Base-by-base conservation (phyloP, 2,888 invertebrate genomes). In the Chrysopilus asiliformis region DNA sequence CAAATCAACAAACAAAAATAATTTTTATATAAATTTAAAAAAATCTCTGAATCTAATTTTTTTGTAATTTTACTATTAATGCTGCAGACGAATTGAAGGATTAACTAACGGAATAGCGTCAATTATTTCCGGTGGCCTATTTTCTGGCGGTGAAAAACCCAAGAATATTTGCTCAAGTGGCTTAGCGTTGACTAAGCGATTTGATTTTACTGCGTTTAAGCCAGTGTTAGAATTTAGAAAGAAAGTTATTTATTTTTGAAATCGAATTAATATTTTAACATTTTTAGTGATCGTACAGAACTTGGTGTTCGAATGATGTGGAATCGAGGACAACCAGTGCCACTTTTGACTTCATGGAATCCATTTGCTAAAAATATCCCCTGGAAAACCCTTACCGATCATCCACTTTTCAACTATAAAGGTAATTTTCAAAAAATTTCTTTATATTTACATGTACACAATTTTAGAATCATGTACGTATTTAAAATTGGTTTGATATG, bases 291-390 rank as follows among this genome's bases (percentile, higher is more conserved):
- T 42, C 69, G 85, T 35, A 76, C 80, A 49, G 74, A 76, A 46
- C 68, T 70, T 32, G 89, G 86, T 1, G 68, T 87, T 9, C 71
- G 85, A 35, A 60, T 84, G 30, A 72, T 79, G 68, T 85, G 86
- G 80, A 81, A 81, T 53, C 73, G 73, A 49, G 79, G 79, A 0
- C 71, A 76, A 51, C 74, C 79, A 1, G 53, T 82, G 27, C 65
- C 76, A 22, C 55, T 79, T 48, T 68, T 71, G 46, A 74, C 74
- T n/a, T 74, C 76, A 40, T 89, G 89, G 89, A 87, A 87, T 59
- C 87, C 87, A 0, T 84, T 84, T 64, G 74, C 76, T 44, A 74
- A 73, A 41, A 74, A 80, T 40, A 78, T 86, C 43, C 87, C 87
- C 0, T 81, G 77, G 64, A 60, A 75, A 20, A 86, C 85, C 1